A percentile compares a stretch with the other conserved stretches of the same genome.
Conservation (phyloP, 2,797 vertebrate species). For the Clarias laeviceps region DNA sequence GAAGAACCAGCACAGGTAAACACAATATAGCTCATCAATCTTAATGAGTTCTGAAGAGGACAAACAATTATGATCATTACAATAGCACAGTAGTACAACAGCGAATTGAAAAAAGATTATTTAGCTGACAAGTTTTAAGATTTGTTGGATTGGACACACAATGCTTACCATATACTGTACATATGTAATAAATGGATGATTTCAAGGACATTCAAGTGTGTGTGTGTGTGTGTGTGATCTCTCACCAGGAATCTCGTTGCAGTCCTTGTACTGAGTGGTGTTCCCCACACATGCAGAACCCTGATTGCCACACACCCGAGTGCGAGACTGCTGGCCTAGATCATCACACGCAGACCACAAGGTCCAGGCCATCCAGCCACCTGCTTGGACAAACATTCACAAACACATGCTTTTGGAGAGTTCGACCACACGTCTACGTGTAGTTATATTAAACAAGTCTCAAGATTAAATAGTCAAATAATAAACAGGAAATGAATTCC, state of each 20-base stretch:
- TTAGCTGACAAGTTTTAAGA: background rate
- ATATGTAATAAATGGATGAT: background rate
- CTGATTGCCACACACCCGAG: slow-evolving; percentile 80
- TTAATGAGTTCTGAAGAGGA: slow-evolving; percentile 28
- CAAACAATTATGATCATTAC: slow-evolving; percentile 35
- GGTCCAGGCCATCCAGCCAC: slow-evolving; percentile 95
- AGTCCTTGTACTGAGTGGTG: slow-evolving; percentile 87
- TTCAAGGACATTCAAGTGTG: background rate
- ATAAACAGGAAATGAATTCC: slow-evolving; percentile 23
- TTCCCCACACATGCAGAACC: slow-evolving; percentile 84
- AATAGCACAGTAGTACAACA: slow-evolving; percentile 13
- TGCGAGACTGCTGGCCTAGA: slow-evolving; percentile 85
- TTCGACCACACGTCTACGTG: background rate
- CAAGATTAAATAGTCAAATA: background rate
- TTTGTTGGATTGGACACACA: slow-evolving; percentile 3
- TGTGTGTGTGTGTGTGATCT: background rate
- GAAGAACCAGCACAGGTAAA: slow-evolving; percentile 47
- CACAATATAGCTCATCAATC: slow-evolving; percentile 49
- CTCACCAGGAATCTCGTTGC: slow-evolving; percentile 94
- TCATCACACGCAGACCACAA: slow-evolving; percentile 92
- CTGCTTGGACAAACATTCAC: slow-evolving; percentile 66
- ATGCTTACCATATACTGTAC: background rate
- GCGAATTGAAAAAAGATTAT: slow-evolving; percentile 8
- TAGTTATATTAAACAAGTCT: background rate
- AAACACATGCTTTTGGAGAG: slow-evolving; percentile 21